Evolutionary conservation across 2,797 vertebrate species (phyloP), one percentile per base, ranked within the genome.

Genomic region (Sphenopsis melanotis): DNA sequence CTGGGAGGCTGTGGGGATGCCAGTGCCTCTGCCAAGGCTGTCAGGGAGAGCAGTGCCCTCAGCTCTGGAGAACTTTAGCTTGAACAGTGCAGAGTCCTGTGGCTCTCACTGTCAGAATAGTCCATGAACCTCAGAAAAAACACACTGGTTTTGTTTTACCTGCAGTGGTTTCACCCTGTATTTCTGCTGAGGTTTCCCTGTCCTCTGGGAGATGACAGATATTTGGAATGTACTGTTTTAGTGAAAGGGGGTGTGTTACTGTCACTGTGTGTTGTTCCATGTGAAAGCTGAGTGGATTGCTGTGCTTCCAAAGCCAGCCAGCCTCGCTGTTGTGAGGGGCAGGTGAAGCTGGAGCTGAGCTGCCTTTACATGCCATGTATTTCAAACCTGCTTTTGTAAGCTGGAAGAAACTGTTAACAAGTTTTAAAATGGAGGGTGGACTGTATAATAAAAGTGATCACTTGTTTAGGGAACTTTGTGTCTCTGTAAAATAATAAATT

Each of bases 401-500:
- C 61, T 74, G 70, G 47, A 66, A 69, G 61, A 72, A 80, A 27
- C 52, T 80, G 41, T 44, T 76, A 50, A 27, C 12, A 5, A 30
- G 49, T 71, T 86, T 72, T 59, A 19, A 69, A 72, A 10, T 52
- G 80, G 89, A 94, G 66, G 77, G 83, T 94, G 85, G 74, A 63
- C 39, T 94, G 74, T 85, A 0, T 95, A 37, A 42, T 92, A 76
- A 83, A 83, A 68, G 29, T 96, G 80, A 75, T 95, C 53, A 9
- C 61, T 95, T 93, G 89, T 94, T 85, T 90, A 83, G 79, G 68
- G 92, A 94, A 82, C 61, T 52, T 42, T 93, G 64, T 95, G 82
- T 96, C 93, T 94, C 47, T 96, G 66, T 52, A 90, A 83, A 96
- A 94, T 96, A 93, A 89, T 97, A 61, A 97, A 82, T 94, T 83